Evolutionary conservation across 2,888 invertebrate genomes (phyloP).

Genomic region (Dichetophora obliterata): DNA sequence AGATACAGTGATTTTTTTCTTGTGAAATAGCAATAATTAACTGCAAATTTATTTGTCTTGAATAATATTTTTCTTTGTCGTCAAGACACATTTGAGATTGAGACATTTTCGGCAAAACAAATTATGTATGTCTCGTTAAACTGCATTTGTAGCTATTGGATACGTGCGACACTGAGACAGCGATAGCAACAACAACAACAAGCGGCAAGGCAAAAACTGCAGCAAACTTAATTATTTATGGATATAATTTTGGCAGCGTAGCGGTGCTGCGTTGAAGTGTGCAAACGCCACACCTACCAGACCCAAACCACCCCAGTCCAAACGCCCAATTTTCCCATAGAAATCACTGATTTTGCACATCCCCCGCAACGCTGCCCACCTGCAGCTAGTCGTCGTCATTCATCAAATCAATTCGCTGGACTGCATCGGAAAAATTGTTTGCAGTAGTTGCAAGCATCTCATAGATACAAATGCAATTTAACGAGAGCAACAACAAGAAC

Average conservation of each 20-base stretch:
- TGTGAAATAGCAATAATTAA: background rate
- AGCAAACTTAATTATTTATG: constrained; percentile 25
- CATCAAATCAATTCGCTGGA: background rate
- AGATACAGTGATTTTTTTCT: background rate
- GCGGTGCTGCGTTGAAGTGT: no score
- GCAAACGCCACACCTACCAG: constrained; percentile 27
- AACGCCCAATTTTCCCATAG: background rate
- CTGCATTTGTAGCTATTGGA: background rate
- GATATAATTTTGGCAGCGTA: constrained; percentile 30
- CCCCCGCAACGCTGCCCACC: background rate
- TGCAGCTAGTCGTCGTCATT: background rate
- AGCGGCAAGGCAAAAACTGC: constrained; percentile 6
- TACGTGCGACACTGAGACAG: background rate
- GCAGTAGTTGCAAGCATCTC: constrained; percentile 16
- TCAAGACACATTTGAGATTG: no score
- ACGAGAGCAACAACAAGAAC: constrained; percentile 29
- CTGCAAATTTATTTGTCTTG: no score
- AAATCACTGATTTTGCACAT: background rate
- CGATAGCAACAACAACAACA: constrained; percentile 3
- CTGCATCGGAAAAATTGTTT: background rate
- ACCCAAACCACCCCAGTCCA: background rate
- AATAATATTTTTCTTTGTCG: no score
- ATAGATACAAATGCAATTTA: constrained; percentile 27
- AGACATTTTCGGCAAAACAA: no score
- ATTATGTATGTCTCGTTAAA: constrained; percentile 45